phyloP scores from a whole-genome alignment of 2,113 vertebrate genomes.

The Steatornis caripensis region DNA sequence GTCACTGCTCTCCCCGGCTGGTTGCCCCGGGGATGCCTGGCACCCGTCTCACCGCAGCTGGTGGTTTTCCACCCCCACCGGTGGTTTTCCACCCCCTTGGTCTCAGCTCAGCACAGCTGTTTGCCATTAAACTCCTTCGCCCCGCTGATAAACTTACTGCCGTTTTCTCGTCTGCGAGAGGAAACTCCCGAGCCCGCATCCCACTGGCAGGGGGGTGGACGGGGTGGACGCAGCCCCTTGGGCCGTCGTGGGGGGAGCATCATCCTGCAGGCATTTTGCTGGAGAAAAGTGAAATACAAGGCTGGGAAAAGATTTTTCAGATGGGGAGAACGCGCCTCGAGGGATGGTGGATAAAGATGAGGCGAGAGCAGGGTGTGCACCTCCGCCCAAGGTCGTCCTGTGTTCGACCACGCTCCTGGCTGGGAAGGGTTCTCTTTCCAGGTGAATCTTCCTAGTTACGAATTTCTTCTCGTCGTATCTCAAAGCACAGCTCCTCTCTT shows the following conservation, averaged over 20 bases:
- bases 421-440: too few species aligned
- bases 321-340: background rate
- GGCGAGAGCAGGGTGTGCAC: too few species aligned
- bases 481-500: too few species aligned
- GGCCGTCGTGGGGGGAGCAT: too few species aligned
- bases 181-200: background rate
- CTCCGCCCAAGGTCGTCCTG: too few species aligned
- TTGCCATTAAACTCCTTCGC: background rate
- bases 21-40: background rate
- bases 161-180: background rate
- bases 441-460: rapidly evolving
- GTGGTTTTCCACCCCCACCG: too few species aligned
- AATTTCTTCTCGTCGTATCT: rapidly evolving
- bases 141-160: background rate
- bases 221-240: too few species aligned
- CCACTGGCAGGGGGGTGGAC: background rate
- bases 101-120: background rate
- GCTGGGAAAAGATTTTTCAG: background rate
- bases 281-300: rapidly evolving
- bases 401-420: background rate
- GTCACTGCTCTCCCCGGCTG: rapidly evolving
- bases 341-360: background rate
- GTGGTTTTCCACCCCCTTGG: rapidly evolving
- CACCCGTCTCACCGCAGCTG: background rate
- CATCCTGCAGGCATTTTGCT: rapidly evolving